A percentile compares a stretch with the other conserved stretches of the same genome.
phyloP scores from a whole-genome alignment of 2,113 vertebrate genomes.

The Solea solea region DNA sequence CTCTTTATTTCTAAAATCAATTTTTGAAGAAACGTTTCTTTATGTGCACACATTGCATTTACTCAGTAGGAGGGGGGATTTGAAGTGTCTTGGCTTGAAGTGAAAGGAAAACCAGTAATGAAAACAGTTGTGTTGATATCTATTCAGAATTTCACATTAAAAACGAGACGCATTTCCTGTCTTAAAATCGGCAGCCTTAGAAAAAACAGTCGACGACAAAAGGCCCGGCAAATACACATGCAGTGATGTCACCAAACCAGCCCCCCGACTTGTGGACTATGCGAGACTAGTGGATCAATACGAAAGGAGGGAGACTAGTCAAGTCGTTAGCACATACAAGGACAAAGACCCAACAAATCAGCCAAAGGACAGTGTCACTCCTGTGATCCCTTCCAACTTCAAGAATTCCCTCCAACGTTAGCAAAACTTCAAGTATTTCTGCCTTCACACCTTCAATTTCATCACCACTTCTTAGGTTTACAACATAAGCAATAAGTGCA shows the following conservation, averaged over 20 bases:
- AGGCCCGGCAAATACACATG: conserved; percentile 60
- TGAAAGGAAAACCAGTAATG: conserved; percentile 27
- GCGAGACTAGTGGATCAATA: conserved; percentile 46
- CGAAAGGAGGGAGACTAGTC: conserved; percentile 33
- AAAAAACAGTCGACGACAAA: conserved; percentile 65
- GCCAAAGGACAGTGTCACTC: conserved; percentile 43
- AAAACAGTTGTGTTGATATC: conserved; percentile 40
- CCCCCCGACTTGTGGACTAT: conserved; percentile 8
- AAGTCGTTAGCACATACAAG: conserved; percentile 49
- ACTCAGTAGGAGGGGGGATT: conserved; percentile 69
- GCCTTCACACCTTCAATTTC: conserved; percentile 52
- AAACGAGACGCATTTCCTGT: conserved; percentile 73
- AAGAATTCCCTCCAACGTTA: conserved; percentile 65
- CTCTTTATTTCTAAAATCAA: conserved; percentile 70
- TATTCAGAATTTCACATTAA: conserved; percentile 76
- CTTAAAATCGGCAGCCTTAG: conserved; percentile 61
- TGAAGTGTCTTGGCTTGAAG: conserved; percentile 52
- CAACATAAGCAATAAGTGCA: conserved; percentile 81
- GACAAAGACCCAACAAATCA: conserved; percentile 53
- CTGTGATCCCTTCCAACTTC: conserved; percentile 53
- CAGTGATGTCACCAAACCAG: conserved; percentile 46
- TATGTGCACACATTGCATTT: conserved; percentile 78
- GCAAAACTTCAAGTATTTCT: conserved; percentile 77
- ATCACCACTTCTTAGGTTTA: conserved; percentile 78
- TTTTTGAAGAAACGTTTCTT: conserved; percentile 75